These are phyloP conservation scores for Chaetogeoica ovagalla DNA, from an alignment of 2,888 invertebrate genomes.

Conservation along the genomic window DNA sequence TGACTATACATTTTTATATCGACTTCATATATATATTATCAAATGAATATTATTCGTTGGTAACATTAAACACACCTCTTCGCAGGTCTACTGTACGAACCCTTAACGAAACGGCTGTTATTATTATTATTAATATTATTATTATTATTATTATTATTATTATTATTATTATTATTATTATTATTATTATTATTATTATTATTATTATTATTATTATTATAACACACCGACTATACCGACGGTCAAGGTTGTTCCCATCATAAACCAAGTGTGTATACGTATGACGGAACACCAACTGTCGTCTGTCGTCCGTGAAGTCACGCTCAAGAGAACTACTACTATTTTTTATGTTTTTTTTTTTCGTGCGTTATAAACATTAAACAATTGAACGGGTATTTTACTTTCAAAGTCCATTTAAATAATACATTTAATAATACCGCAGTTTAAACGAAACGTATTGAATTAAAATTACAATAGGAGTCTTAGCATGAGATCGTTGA, in stretches of 20 bases:
- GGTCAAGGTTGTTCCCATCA: constrained; percentile 38
- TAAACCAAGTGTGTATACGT: not conserved
- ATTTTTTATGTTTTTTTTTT: not conserved
- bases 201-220: constrained; percentile 6
- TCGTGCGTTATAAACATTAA: not conserved
- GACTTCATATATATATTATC: not conserved
- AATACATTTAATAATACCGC: not conserved
- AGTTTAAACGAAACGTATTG: not conserved
- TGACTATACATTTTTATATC: not conserved
- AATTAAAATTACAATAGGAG: no score
- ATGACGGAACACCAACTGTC: constrained; percentile 26
- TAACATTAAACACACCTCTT: not conserved
- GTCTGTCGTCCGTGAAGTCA: constrained; percentile 9
- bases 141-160: not conserved
- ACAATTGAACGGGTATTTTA: constrained; percentile 2
- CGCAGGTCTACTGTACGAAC: not conserved
- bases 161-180: constrained; percentile 16
- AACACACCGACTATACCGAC: constrained; percentile 1
- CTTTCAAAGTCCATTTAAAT: not conserved
- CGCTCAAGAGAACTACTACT: constrained; percentile 20
- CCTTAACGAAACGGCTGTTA: not conserved
- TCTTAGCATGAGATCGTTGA: not conserved
- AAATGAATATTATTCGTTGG: constrained; percentile 2
- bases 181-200: not conserved
- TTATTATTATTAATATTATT: not conserved